These are phyloP conservation scores for Nemoura dubitans DNA, from an alignment of 2,888 invertebrate genomes.

Conservation along the genomic window DNA sequence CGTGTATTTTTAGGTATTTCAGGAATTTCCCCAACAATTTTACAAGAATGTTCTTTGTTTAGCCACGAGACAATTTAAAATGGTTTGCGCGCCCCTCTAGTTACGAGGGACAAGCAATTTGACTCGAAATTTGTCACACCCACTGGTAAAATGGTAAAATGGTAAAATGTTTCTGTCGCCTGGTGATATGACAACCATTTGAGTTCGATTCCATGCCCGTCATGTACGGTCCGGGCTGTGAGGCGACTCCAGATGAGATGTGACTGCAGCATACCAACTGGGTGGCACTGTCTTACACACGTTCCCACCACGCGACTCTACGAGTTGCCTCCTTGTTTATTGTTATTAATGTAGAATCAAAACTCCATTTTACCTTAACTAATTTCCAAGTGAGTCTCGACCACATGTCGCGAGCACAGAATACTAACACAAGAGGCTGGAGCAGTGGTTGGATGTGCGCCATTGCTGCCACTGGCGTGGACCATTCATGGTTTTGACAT, in stretches of 20 bases:
- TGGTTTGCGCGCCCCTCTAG: not conserved
- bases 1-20: not conserved
- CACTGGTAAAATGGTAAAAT: too few species aligned
- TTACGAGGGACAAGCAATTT: not conserved
- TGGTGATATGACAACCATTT: not conserved
- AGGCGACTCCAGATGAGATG: not conserved
- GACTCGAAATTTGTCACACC: constrained; percentile 7
- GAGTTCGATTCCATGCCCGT: not conserved
- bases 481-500: constrained; percentile 18
- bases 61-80: not conserved
- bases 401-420: not conserved
- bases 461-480: not conserved
- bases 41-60: not conserved
- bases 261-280: not conserved
- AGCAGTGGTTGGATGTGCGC: too few species aligned
- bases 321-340: constrained; percentile 22
- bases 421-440: constrained; percentile 18
- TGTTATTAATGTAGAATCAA: constrained; percentile 45
- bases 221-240: not conserved
- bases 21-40: not conserved
- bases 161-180: not conserved
- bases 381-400: constrained; percentile 25
- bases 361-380: constrained; percentile 22
- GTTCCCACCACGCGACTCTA: not conserved
- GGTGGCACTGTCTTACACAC: not conserved